Percentiles rank a stretch among this genome's conserved stretches.
Conservation (phyloP, 2,797 vertebrate genomes). For the Intellagama lesueurii region DNA sequence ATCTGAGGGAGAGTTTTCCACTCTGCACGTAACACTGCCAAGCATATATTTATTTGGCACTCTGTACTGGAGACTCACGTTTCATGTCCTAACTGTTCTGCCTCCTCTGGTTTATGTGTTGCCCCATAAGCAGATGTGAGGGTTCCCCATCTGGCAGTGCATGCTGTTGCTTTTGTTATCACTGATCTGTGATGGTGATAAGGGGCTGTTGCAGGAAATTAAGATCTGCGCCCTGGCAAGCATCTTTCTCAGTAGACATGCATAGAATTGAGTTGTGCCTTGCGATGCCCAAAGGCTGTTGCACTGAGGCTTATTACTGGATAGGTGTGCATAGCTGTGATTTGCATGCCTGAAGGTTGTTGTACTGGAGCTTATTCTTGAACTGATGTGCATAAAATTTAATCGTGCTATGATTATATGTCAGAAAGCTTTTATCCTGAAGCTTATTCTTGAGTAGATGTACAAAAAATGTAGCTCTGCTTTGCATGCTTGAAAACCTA, state of each 20-base stretch:
- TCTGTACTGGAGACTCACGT: conserved; percentile 64
- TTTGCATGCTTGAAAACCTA: neutral
- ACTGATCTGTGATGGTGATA: neutral
- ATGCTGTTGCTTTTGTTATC: neutral
- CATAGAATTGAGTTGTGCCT: neutral
- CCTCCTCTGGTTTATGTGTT: conserved; percentile 55
- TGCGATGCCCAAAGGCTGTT: neutral
- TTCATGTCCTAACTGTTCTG: conserved; percentile 52
- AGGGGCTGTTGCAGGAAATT: neutral
- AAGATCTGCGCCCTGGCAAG: neutral
- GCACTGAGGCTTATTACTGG: neutral
- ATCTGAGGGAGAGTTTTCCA: conserved; percentile 55
- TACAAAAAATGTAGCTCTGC: neutral
- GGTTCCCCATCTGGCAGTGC: neutral
- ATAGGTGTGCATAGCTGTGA: neutral
- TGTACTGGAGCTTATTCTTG: no score
- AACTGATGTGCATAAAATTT: no score
- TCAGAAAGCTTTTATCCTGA: neutral
- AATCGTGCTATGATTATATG: no score
- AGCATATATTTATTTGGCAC: conserved; percentile 61
- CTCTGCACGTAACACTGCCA: conserved; percentile 50
- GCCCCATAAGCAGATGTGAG: neutral
- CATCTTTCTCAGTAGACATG: neutral
- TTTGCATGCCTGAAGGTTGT: neutral
- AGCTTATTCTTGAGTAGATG: neutral